Evolutionary conservation across 2,113 vertebrate genomes (phyloP).

Genomic region (Ondatra zibethicus): DNA sequence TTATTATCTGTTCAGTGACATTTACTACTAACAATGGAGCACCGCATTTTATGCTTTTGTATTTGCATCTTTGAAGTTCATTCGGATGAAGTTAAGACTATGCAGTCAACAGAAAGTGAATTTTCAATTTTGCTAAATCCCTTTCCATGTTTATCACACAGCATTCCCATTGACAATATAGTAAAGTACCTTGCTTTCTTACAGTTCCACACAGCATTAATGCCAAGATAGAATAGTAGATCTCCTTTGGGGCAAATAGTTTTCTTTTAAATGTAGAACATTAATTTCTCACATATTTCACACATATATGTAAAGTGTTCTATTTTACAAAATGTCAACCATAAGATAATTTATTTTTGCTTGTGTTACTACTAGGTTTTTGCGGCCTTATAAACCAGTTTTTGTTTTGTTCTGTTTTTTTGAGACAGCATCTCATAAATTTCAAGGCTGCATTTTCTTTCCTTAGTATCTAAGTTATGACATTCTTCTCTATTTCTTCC

Average conservation of each 20-base stretch:
- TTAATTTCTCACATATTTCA: not conserved
- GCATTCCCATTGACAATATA: not conserved
- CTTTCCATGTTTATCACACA: not conserved
- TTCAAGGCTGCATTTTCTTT: not conserved
- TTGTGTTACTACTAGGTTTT: not conserved
- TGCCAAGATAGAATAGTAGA: not conserved
- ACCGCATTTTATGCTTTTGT: not conserved
- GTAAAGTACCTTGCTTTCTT: not conserved
- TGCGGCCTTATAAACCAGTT: not conserved
- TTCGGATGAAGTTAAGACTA: not conserved
- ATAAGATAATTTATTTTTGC: not conserved
- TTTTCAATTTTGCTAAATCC: constrained; percentile 4
- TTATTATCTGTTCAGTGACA: not conserved
- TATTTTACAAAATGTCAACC: not conserved
- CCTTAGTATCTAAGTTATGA: not conserved
- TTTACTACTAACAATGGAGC: not conserved
- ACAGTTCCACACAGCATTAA: constrained; percentile 3
- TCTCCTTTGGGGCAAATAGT: not conserved
- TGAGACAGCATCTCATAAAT: not conserved
- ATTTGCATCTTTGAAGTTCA: not conserved
- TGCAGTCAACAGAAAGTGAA: not conserved
- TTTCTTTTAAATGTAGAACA: not conserved
- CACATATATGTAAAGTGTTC: not conserved
- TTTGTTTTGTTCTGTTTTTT: not conserved
- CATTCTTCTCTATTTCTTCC: constrained; percentile 11